Percentiles rank a stretch among this genome's conserved stretches.
Evolutionary conservation across 2,888 invertebrate genomes (phyloP).

Genomic region (Pardosa pseudoannulata): DNA sequence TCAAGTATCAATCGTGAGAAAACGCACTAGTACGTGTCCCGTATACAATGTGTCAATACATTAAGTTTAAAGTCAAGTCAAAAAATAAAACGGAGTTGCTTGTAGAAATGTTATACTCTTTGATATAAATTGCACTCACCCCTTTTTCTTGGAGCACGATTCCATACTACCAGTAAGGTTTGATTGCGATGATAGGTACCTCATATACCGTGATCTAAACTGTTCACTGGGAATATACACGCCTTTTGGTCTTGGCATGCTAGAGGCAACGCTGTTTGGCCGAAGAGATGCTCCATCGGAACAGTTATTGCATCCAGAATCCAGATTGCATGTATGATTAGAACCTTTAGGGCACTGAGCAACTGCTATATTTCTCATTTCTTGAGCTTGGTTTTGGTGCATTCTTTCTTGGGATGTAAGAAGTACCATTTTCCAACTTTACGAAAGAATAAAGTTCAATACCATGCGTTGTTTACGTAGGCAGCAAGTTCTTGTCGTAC

Average conservation of each 20-base stretch:
- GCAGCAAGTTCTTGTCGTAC: no score
- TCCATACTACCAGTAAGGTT: constrained; percentile 11
- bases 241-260: constrained; percentile 41
- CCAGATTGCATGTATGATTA: not conserved
- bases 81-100: no score
- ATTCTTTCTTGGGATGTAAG: constrained; percentile 43
- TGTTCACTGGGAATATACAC: constrained; percentile 63
- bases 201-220: constrained; percentile 41
- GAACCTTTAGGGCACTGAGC: constrained; percentile 5
- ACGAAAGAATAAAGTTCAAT: no score
- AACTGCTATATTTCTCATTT: not conserved
- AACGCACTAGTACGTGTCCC: no score
- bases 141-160: constrained; percentile 23
- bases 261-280: constrained; percentile 25
- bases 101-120: no score
- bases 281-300: not conserved
- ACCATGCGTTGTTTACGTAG: no score
- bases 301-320: constrained; percentile 14
- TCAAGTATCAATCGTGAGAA: no score
- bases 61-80: no score
- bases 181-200: constrained; percentile 41
- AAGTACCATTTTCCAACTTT: constrained; percentile 30
- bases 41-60: no score
- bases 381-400: constrained; percentile 17
- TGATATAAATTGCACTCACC: constrained; percentile 63